Base-by-base conservation (phyloP, 2,797 vertebrate genomes). In the Sebastes hubbsi region DNA sequence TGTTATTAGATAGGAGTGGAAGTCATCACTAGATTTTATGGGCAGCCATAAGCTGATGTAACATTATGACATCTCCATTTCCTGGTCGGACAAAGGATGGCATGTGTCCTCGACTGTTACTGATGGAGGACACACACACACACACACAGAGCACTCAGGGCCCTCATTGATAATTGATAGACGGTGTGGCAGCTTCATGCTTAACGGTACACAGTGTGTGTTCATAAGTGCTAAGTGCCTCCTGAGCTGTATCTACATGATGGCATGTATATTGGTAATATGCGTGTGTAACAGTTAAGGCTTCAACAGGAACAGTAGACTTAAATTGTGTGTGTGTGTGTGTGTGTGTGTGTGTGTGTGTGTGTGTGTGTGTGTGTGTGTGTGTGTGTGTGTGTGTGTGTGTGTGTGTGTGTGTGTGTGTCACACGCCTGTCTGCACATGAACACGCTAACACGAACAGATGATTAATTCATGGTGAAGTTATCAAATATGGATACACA, bases 401-500 rank as follows among this genome's bases (percentile, higher is more conserved):
- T 60, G 52, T 30, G 30, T 30, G 25, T 25, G 25, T 3, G 25
- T 68, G 52, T 30, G 30, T 30, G 32, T 62, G 80, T 20, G 65
- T 3, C 52, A 34, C 29, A 70, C 25, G 9, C 58, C 24, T n/a
- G 56, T 66, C 46, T 63, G 11, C 80, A 72, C 54, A 73, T 71
- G 59, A 74, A 49, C 69, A 71, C 27, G 1, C 82, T 74, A 64
- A 86, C 80, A 71, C 11, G 62, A 38, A 8, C 30, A 3, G 12
- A 81, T 89, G 56, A 77, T 68, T 87, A 74, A 88, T 89, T 91
- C 22, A 70, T 85, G 67, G 25, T 4, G 0, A 80, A 42, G 67
- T 58, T 77, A 87, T 93, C 52, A 92, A 88, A 91, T 82, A 91
- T 91, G 34, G 18, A 91, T 87, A 18, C 25, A 61, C 10, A 64